A percentile compares a stretch with the other conserved stretches of the same genome.
phyloP scores from a whole-genome alignment of 2,113 vertebrate species.

The Helogale parvula region DNA sequence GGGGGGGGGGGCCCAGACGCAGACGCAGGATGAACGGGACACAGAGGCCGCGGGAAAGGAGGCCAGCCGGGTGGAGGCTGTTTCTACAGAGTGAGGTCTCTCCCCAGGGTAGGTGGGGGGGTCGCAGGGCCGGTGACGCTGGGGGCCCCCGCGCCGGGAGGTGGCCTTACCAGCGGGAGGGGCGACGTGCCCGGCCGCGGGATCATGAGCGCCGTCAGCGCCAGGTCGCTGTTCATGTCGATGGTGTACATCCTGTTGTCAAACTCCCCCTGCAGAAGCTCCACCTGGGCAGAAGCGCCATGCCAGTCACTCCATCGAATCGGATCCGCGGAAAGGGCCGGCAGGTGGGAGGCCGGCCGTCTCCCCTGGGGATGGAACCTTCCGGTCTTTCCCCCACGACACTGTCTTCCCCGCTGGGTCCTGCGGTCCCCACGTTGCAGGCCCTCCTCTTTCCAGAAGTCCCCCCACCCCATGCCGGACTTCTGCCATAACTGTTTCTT shows the following conservation, averaged over 20 bases:
- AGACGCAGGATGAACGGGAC: accelerated
- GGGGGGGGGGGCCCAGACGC: accelerated
- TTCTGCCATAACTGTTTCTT: background rate
- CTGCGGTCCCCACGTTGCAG: background rate
- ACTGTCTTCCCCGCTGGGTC: background rate
- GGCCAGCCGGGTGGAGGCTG: background rate
- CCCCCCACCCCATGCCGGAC: no score
- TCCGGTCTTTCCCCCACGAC: background rate
- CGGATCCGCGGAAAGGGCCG: background rate
- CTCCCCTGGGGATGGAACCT: background rate
- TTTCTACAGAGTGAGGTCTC: background rate
- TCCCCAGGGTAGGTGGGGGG: background rate
- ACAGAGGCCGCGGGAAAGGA: background rate
- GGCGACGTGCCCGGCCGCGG: background rate
- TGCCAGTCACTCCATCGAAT: background rate
- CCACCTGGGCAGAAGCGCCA: constrained; percentile 3
- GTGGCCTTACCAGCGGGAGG: constrained; percentile 13
- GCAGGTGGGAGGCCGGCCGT: background rate
- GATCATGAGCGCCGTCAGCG: background rate
- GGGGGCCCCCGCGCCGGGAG: background rate
- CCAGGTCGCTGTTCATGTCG: constrained; percentile 64
- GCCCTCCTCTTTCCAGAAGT: background rate
- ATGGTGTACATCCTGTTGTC: background rate
- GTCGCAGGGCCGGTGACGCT: background rate
- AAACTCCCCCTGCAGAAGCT: constrained; percentile 35